A percentile compares a stretch with the other conserved stretches of the same genome.
Conservation (phyloP, 2,888 invertebrate genomes). For the Osedax frankpressi region DNA sequence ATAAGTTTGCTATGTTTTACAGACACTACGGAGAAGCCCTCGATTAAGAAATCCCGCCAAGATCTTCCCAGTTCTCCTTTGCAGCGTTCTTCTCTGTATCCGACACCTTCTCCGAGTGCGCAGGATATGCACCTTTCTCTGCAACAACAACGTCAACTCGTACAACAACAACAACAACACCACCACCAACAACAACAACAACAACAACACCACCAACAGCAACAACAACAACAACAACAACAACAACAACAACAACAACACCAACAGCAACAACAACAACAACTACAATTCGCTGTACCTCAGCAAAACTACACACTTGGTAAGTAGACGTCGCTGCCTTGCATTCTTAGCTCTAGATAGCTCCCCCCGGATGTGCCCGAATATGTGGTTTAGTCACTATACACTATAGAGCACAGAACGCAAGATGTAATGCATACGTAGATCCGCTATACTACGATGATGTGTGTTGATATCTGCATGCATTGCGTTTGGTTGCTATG, state of each 20-base stretch:
- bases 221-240: no score
- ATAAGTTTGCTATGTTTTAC: no score
- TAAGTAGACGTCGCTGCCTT: no score
- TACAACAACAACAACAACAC: neutral
- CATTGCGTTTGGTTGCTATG: no score
- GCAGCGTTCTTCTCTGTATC: neutral
- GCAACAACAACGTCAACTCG: neutral
- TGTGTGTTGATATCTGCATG: no score
- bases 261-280: neutral
- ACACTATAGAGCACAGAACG: no score
- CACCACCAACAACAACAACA: neutral
- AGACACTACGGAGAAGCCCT: neutral
- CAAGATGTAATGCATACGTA: no score
- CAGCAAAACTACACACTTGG: neutral
- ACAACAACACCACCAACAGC: neutral
- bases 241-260: neutral
- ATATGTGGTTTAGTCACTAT: no score
- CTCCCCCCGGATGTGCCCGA: no score
- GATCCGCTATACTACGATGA: no score
- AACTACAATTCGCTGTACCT: neutral
- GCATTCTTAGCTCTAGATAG: no score
- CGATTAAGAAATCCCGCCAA: neutral
- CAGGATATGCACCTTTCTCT: neutral
- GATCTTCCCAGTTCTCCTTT: neutral
- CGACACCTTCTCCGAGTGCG: neutral